Conservation (phyloP, 2,113 vertebrate genomes). For the Catharus bicknelli region DNA sequence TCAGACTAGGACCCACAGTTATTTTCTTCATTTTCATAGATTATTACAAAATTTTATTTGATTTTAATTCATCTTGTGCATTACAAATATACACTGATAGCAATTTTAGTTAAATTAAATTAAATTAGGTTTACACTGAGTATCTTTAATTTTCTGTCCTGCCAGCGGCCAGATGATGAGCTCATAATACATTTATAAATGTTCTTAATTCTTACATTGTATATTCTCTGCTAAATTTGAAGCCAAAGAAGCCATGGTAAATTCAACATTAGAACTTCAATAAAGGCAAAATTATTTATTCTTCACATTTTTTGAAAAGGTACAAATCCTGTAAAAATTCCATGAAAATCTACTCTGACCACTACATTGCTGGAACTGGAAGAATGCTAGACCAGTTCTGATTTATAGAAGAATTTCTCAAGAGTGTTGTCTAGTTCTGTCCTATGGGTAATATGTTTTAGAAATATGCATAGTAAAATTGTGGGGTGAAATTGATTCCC, state of each 20-base stretch:
- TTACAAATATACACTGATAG: background rate
- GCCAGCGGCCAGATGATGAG: background rate
- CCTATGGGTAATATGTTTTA: background rate
- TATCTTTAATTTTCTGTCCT: background rate
- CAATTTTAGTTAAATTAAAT: constrained; percentile 17
- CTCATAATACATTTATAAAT: constrained; percentile 50
- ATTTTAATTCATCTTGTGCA: constrained; percentile 23
- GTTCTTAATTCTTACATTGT: background rate
- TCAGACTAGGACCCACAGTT: background rate
- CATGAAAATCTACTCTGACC: background rate
- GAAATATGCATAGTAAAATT: background rate
- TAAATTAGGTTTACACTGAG: constrained; percentile 18
- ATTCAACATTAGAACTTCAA: background rate
- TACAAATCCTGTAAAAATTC: background rate
- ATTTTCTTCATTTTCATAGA: background rate
- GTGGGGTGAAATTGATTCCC: background rate
- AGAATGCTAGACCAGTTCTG: background rate
- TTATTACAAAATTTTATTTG: constrained; percentile 21
- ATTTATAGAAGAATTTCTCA: background rate
- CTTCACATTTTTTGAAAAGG: background rate
- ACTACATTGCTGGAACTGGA: background rate
- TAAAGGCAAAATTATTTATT: background rate
- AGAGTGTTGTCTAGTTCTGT: background rate
- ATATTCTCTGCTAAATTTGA: background rate
- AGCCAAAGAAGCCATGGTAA: background rate